Base-by-base conservation (phyloP, 2,113 vertebrate species). In the Hylia prasina region DNA sequence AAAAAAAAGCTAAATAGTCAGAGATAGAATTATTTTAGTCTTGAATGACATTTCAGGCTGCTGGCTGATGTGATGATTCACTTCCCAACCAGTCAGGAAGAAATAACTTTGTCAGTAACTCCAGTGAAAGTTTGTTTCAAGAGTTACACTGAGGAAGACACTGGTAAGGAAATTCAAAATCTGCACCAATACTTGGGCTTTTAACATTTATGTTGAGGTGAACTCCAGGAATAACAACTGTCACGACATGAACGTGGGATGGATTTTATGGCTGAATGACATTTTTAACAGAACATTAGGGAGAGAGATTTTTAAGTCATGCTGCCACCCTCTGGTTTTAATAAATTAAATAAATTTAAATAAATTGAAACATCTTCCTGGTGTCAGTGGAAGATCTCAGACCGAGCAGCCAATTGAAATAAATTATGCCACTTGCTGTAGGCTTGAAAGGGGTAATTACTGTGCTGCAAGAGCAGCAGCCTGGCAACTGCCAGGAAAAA, bases 51-150 rank as follows among this genome's bases (percentile, higher is more conserved):
- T 85, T 85, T 97, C 79, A 98, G 98, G 96, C 91, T 98, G 75
- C 96, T 98, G 78, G 85, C 98, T 89, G 98, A 99, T 42, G 97
- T 98, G 69, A 89, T 99, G 95, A 95, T 98, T 96, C 98, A 99
- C 95, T 99, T 99, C 77, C 98, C 99, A 7, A 91, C 93, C 9
- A 98, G 94, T 96, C 99, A 99, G 93, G 99, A 99, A 86, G 99
- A 99, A 98, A 95, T 99, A 63, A 99, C 99, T 47, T 96, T 99
- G 71, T 97, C 98, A 17, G 94, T 98, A 33, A 98, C 98, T 51
- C 97, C 99, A 20, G 7, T 93, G 47, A 98, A 97, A 93, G 98
- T 99, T 89, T 98, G 95, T 89, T 97, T 99, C 92, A 99, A 97
- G 97, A 99, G 98, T 95, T 98, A 98, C 88, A 82, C 53, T 5